Evolutionary conservation across 2,113 vertebrate species (phyloP).

Genomic region (Tor tambroides): DNA sequence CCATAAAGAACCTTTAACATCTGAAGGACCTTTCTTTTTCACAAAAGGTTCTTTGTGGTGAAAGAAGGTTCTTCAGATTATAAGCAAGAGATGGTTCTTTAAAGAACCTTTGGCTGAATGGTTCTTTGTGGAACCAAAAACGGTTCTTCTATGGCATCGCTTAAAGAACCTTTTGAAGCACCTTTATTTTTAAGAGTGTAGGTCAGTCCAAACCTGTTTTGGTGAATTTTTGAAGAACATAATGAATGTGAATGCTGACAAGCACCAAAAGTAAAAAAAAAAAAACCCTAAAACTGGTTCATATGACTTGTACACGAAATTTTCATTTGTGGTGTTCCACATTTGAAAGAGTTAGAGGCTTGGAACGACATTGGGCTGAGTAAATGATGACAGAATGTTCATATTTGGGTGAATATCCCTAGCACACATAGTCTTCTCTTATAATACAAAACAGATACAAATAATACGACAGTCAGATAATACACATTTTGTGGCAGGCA

Average conservation of each 20-base stretch:
- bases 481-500: background rate
- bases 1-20: no score
- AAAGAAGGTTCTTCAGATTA: no score
- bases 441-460: background rate
- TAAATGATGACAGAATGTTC: background rate
- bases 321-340: background rate
- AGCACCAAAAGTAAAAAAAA: background rate
- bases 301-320: background rate
- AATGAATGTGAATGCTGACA: background rate
- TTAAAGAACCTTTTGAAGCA: no score
- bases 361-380: background rate
- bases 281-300: background rate
- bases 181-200: no score
- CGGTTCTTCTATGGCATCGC: no score
- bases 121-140: no score
- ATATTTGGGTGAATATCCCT: background rate
- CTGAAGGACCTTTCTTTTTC: no score
- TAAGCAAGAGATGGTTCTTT: no score
- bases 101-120: no score
- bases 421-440: background rate
- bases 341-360: background rate
- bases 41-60: no score
- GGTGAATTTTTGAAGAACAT: background rate
- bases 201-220: background rate
- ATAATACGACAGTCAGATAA: background rate